These are phyloP conservation scores for Meiosimyza decipiens DNA, from an alignment of 2,888 invertebrate genomes.

Conservation along the genomic window DNA sequence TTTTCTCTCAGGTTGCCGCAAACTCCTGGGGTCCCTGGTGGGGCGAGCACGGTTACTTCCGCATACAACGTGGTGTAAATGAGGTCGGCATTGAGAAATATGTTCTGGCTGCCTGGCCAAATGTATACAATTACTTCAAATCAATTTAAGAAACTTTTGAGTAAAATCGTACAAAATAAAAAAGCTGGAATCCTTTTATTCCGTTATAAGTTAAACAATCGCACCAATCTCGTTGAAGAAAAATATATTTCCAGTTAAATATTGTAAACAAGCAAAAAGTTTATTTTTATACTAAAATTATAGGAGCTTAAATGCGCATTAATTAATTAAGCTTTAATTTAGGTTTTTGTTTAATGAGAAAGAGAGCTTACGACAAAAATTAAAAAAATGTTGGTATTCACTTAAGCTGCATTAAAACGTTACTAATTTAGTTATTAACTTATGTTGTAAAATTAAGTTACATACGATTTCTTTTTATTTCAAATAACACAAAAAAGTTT, in stretches of 20 bases:
- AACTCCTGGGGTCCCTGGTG: constrained; percentile 94
- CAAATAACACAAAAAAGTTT: neutral
- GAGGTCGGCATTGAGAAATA: constrained; percentile 93
- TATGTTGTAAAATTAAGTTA: neutral
- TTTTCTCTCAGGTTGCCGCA: constrained; percentile 79
- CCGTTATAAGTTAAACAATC: too few species aligned
- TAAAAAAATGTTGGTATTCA: constrained; percentile 20
- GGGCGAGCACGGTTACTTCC: constrained; percentile 94
- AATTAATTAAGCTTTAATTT: constrained; percentile 19
- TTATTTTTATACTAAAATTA: constrained; percentile 25
- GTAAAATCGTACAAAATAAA: too few species aligned
- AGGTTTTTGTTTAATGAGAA: neutral
- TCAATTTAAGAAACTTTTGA: constrained; percentile 9
- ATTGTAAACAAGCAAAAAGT: constrained; percentile 11
- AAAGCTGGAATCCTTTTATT: too few species aligned
- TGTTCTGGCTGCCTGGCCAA: constrained; percentile 81
- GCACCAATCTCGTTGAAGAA: constrained; percentile 7
- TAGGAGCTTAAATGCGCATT: constrained; percentile 5
- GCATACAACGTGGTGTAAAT: constrained; percentile 83
- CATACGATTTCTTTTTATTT: neutral
- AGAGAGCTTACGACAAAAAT: neutral
- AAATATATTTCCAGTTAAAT: constrained; percentile 6
- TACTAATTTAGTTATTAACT: constrained; percentile 20
- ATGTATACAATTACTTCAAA: constrained; percentile 61
- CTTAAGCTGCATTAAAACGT: constrained; percentile 1